Percentiles rank a stretch among this genome's conserved stretches.
Conservation (phyloP, 2,797 vertebrate genomes). For the Notamacropus eugenii region DNA sequence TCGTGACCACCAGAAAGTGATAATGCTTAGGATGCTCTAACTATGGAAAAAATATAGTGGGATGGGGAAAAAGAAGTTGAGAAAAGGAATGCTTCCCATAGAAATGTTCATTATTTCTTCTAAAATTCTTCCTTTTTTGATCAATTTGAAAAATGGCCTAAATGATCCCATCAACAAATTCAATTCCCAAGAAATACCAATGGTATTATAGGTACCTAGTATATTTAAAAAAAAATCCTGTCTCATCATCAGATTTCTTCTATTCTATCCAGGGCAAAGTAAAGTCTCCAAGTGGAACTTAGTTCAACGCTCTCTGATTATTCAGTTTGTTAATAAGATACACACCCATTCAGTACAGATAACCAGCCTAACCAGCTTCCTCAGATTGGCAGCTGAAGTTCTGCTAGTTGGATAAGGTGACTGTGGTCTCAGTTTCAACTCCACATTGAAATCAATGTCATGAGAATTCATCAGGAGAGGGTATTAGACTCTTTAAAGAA, state of each 20-base stretch:
- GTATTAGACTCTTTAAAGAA: conserved; percentile 58
- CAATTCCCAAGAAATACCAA: neutral
- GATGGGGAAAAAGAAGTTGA: neutral
- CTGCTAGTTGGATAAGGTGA: neutral
- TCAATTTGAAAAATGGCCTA: conserved; percentile 14
- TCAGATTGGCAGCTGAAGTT: conserved; percentile 27
- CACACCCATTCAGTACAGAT: conserved; percentile 27
- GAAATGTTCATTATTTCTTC: neutral
- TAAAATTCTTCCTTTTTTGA: neutral
- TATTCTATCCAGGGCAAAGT: neutral
- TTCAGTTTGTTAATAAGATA: neutral
- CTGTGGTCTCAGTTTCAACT: conserved; percentile 11
- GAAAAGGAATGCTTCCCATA: neutral
- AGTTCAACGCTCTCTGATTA: neutral
- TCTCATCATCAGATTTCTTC: neutral
- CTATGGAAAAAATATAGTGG: neutral
- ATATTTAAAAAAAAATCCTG: neutral
- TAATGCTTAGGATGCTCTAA: conserved; percentile 40
- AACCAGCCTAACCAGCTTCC: conserved; percentile 26
- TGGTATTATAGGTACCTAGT: neutral
- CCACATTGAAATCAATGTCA: conserved; percentile 33
- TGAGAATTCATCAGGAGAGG: neutral
- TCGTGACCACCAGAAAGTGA: conserved; percentile 1
- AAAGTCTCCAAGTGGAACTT: neutral
- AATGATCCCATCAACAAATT: neutral